Conservation (phyloP, 2,113 vertebrate species). For the Terrapene triunguis region DNA sequence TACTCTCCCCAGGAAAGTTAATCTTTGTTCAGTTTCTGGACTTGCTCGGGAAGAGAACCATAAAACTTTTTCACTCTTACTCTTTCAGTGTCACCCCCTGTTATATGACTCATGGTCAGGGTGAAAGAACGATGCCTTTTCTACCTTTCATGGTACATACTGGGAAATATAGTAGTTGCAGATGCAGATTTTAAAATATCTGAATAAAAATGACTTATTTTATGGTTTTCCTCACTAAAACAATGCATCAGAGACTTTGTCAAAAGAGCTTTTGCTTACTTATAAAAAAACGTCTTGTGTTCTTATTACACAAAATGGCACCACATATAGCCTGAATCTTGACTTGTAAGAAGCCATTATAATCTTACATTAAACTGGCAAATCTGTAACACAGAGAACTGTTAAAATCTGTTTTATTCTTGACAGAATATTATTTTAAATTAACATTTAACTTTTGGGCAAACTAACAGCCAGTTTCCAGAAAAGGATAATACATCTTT, state of each 20-base stretch:
- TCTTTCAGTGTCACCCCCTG: background rate
- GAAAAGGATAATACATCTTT: constrained; percentile 32
- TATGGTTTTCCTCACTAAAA: background rate
- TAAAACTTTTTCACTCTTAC: constrained; percentile 7
- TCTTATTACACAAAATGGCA: background rate
- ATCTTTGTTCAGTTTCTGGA: constrained; percentile 52
- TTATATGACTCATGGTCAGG: background rate
- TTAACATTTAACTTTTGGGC: constrained; percentile 45
- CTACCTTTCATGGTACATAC: background rate
- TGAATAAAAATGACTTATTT: background rate
- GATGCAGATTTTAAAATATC: constrained; percentile 10
- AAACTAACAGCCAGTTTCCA: constrained; percentile 57
- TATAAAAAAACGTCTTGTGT: constrained; percentile 10
- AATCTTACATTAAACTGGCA: constrained; percentile 51
- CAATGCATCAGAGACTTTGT: background rate
- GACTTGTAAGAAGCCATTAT: constrained; percentile 33
- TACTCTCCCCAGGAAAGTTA: constrained; percentile 33
- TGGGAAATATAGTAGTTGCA: constrained; percentile 15
- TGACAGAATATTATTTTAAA: constrained; percentile 38
- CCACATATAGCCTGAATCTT: background rate
- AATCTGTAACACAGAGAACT: background rate
- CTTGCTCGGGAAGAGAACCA: constrained; percentile 22
- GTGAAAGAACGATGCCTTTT: background rate
- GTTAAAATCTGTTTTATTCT: constrained; percentile 1
- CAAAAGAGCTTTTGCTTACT: background rate